Evolutionary conservation across 2,113 vertebrate species (phyloP), one percentile per base, ranked within the genome.

Genomic region (Onychostoma macrolepis): DNA sequence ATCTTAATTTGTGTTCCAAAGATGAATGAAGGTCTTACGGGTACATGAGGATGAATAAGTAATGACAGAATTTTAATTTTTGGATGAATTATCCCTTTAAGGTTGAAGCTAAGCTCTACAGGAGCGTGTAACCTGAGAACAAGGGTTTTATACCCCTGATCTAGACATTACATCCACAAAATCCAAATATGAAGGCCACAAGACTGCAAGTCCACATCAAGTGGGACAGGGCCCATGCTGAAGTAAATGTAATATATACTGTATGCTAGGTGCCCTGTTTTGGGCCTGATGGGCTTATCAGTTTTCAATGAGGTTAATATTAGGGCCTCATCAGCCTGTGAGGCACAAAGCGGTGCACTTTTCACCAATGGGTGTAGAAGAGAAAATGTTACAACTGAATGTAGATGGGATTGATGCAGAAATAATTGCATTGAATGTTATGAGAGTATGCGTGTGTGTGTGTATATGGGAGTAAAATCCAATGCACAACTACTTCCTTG

Each of bases 401-500:
- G n/a, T 48, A 15, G 24, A 75, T n/a, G 24, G 10, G 11, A 45
- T 45, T 26, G 11, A 67, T 67, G 38, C 38, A 74, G 2, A 43
- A 7, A 26, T 72, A 75, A 43, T 43, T 12, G 1, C 11, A 15
- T 15, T 26, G 12, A 45, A 45, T 45, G 6, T 43, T 75, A 26
- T 75, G 6, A 26, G 24, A 76, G n/a, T 26, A 45, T 26, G 38
- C 3, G 11, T 75, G 72, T 45, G 11, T 75, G 72, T 45, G 33
- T 72, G 72, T 8, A n/a, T 48, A 26, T 75, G 72, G 41, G 74
- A 48, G n/a, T 48, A 82, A 63, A 82, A 83, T 26, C 36, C 26
- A 36, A 58, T 80, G 26, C 26, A 76, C 36, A 78, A 76, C 61
- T 43, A 24, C 78, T 80, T 69, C 48, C 86, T 87, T 89, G 56